phyloP scores from a whole-genome alignment of 92 coral and sea anemone genomes.

The Zoanthus sansibaricus region DNA sequence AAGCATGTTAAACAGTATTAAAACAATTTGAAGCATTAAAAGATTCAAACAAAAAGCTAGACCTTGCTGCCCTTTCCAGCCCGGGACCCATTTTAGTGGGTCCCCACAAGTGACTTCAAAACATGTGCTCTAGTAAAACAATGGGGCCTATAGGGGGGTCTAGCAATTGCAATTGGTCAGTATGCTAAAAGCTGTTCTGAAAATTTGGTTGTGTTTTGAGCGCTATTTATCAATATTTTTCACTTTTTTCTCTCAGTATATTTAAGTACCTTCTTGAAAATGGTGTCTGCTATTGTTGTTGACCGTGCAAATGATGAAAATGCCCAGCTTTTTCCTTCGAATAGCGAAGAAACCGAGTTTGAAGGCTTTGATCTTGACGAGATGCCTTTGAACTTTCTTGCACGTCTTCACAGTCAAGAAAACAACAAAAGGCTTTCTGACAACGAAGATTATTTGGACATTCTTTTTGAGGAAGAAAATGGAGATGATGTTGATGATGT shows the following conservation, averaged over 20 bases:
- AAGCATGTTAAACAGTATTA: background rate
- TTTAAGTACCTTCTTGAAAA: slow-evolving; percentile 36
- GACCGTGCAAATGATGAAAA: slow-evolving; percentile 36
- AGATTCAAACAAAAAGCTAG: background rate
- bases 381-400: slow-evolving; percentile 55
- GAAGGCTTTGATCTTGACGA: slow-evolving; percentile 54
- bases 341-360: slow-evolving; percentile 52
- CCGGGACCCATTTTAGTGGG: slow-evolving; percentile 29
- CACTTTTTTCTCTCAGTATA: slow-evolving; percentile 12
- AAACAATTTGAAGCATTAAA: background rate
- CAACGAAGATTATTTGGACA: slow-evolving; percentile 23
- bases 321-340: slow-evolving; percentile 47
- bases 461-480: slow-evolving; percentile 30
- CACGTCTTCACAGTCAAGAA: slow-evolving; percentile 37
- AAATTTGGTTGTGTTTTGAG: slow-evolving; percentile 38
- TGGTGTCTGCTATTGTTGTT: slow-evolving; percentile 53
- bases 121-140: slow-evolving; percentile 33
- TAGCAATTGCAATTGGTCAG: slow-evolving; percentile 33
- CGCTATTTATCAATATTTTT: slow-evolving; percentile 22
- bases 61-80: background rate
- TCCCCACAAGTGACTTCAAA: slow-evolving; percentile 30
- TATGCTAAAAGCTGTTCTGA: slow-evolving; percentile 27
- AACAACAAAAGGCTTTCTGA: slow-evolving; percentile 33
- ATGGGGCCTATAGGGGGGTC: slow-evolving; percentile 35
- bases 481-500: slow-evolving; percentile 18